Evolutionary conservation across 2,113 vertebrate genomes (phyloP), one percentile per base, ranked within the genome.

Genomic region (Callipepla californica): DNA sequence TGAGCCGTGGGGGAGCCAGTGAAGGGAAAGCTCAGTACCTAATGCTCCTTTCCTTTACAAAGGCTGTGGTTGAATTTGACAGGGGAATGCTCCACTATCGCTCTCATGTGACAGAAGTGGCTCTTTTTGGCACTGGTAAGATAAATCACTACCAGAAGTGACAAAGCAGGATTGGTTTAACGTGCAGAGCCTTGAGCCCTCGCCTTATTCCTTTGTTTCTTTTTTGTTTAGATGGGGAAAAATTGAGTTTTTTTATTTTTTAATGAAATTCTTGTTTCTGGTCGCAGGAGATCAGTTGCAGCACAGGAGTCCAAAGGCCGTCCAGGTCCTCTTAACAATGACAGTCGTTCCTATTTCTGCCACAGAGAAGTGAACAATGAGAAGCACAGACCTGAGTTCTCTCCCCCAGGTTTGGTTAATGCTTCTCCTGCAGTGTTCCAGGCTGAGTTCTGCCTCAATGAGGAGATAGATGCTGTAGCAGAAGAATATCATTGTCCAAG

Each of bases 81-180:
- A 16, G 45, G 3, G 23, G 25, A 22, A 68, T 38, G 13, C 34
- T 8, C 38, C 53, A 42, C 38, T 26, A 1, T 3, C 10, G 34
- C 50, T 38, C 57, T 36, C 5, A 13, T 19, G 14, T 11, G 17
- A 38, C 34, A 48, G 17, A 47, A 0, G 0, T 8, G 15, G 28
- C n/a, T 66, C 48, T 4, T 55, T 36, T 19, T 34, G 66, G 66
- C 32, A 18, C 5, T 14, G 34, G 11, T 42, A 4, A 22, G 58
- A 12, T 6, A 68, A 78, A 81, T 70, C 42, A 44, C n/a, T 11
- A 26, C 13, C 22, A 69, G 58, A 81, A 88, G 55, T 5, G 4
- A 18, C 3, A 0, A 85, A 30, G 67, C 45, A 26, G 36, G 68
- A 55, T 5, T 63, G 15, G 21, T 18, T 34, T 16, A 86, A 86